phyloP scores from a whole-genome alignment of 2,797 vertebrate species.

The Capromys pilorides region DNA sequence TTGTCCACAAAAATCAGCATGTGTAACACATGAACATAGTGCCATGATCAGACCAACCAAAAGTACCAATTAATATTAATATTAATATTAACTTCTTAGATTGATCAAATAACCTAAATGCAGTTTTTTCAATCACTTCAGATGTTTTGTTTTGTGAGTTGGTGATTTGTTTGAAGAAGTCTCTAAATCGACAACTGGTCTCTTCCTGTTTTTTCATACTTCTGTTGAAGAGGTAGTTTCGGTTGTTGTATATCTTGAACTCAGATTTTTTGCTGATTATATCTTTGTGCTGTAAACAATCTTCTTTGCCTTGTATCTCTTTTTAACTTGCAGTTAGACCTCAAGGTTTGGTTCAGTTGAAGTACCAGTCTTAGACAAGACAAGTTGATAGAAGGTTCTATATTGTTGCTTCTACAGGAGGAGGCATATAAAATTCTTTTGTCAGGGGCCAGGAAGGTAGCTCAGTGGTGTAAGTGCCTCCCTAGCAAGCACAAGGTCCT shows the following conservation, averaged over 20 bases:
- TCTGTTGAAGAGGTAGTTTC: conserved; percentile 29
- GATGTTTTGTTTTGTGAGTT: not conserved
- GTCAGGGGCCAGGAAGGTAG: not conserved
- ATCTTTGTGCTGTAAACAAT: not conserved
- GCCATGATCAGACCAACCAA: not conserved
- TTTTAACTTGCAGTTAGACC: not conserved
- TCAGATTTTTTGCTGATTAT: not conserved
- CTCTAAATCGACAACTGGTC: not conserved
- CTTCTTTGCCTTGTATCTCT: not conserved
- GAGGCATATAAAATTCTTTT: not conserved
- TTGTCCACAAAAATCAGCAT: not conserved
- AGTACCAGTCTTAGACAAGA: conserved; percentile 38
- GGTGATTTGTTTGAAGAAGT: conserved; percentile 40
- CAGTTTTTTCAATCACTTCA: not conserved
- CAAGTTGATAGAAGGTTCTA: not conserved
- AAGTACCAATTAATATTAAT: not conserved
- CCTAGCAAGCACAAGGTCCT: too few species aligned
- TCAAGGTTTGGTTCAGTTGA: not conserved
- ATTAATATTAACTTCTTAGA: conserved; percentile 1
- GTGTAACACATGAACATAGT: not conserved
- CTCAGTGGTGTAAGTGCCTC: not conserved
- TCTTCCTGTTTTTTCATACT: not conserved
- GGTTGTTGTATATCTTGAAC: not conserved
- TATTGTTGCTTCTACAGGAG: not conserved
- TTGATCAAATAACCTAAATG: not conserved